Evolutionary conservation across 2,113 vertebrate species (phyloP), one percentile per base, ranked within the genome.

Genomic region (Notarius lentiginosus): DNA sequence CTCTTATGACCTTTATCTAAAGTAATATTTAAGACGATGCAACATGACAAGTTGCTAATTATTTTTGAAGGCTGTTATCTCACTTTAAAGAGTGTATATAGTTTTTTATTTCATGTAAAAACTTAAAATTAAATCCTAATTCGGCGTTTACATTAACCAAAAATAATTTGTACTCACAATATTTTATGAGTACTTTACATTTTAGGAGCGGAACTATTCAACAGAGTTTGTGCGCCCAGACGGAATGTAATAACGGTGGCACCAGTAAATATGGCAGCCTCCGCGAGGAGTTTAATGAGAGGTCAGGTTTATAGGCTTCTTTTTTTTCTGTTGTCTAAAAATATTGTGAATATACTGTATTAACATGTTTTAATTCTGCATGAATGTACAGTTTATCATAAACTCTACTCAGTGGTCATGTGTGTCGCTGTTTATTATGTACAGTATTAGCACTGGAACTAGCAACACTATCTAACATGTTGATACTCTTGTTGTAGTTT

Each of bases 251-350:
- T 1, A 2, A 1, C 8, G 80, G 84, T 56, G n/a, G 84, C 75
- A 88, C 88, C 41, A 30, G 15, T 86, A 83, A 91, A 91, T 56
- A 96, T 96, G 95, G 95, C 95, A 51, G 86, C 92, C 3, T 92
- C 90, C 90, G 65, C 89, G 61, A 91, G 91, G 82, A 88, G 49
- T 5, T 12, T 90, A 27, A 89, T 90, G 88, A 95, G 93, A 96
- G 95, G 95, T 96, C 94, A 95, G 95, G 89, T 79, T 75, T 34
- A 47, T 72, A 24, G 14, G 15, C 53, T 72, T 56, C 41, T 41
- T 41, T 4, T 85, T 27, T 20, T 63, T 79, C 79, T 82, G 12
- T 34, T 30, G 7, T 79, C 1, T 66, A 7, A 18, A 41, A 4
- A 49, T 82, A 12, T 75, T 84, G 9, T 47, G 55, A 34, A 18